A percentile compares a stretch with the other conserved stretches of the same genome.
These are phyloP conservation scores for Anguilla megastoma DNA, from an alignment of 2,797 vertebrate species.

Conservation along the genomic window DNA sequence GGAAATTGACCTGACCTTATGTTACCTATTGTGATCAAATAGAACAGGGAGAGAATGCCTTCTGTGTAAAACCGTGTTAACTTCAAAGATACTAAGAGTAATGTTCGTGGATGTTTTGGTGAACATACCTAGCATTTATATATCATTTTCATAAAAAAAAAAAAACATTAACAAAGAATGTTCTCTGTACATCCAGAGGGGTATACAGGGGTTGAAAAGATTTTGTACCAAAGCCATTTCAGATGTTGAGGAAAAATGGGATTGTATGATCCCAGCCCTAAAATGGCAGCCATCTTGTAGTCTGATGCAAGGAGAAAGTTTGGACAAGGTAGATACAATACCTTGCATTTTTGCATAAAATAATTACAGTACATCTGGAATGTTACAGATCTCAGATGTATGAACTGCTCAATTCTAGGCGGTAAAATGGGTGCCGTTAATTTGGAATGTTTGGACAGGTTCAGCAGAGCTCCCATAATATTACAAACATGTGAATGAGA, in stretches of 20 bases:
- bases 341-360: neutral
- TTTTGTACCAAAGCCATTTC: neutral
- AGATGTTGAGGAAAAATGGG: neutral
- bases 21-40: neutral
- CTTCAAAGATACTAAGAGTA: neutral
- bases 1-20: neutral
- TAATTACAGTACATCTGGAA: neutral
- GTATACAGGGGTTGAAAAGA: neutral
- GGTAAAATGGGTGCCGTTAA: neutral
- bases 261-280: neutral
- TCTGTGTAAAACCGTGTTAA: neutral
- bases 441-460: neutral
- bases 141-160: neutral
- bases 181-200: neutral
- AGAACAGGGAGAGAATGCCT: neutral
- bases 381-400: constrained; percentile 21
- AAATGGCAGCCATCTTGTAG: neutral
- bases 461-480: neutral
- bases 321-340: neutral
- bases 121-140: neutral
- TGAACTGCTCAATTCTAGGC: neutral
- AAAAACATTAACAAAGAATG: too few species aligned
- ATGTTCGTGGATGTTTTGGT: neutral
- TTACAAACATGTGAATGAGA: neutral
- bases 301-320: neutral